Evolutionary conservation across 2,888 invertebrate genomes (phyloP), one percentile per base, ranked within the genome.

Genomic region (Ormyrus pomaceus): DNA sequence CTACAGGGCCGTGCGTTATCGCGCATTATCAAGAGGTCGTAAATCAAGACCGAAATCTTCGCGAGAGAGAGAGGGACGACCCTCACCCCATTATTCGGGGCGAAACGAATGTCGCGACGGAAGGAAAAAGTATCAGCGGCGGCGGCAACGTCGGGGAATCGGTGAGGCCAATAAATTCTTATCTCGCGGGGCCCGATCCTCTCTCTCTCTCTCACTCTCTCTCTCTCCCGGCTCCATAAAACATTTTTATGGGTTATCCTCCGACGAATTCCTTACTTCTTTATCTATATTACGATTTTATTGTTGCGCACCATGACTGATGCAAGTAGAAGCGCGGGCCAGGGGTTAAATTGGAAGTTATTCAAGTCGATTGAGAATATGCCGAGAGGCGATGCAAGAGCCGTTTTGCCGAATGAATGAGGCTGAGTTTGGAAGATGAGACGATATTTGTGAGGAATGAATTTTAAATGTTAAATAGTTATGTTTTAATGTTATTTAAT

Each of bases 121-220:
- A 10, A 10, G 46, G 50, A 65, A 13, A 10, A 50, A 65, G 8
- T 9, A 50, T 13, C 19, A 50, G 34, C 34, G 34, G 34, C 34
- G 34, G 34, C 34, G 34, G 34, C 34, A 34, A 3, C 34, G 34
- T 34, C 34, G 2, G 34, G 4, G 34, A 45, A n/a, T 46, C 55
- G n/a, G 2, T n/a, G 56, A 0, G 34, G 48, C 69, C 66, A 68
- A 68, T 68, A 70, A 70, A 70, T 70, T 70, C 70, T 70, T 70
- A 70, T 70, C 59, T 58, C 19, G 19, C 7, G n/a, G 45, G 34
- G 9, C 6, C 13, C 6, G 48, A 64, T 10, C 10, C 51, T 19
- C 34, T 59, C 45, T 4, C 45, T 13, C 13, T 13, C 13, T 13
- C 13, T 6, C 34, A 1, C 51, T 19, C 34, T 59, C 59, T 4